These are phyloP conservation scores for Melanargia galathea DNA, from an alignment of 2,888 invertebrate genomes.

Conservation along the genomic window DNA sequence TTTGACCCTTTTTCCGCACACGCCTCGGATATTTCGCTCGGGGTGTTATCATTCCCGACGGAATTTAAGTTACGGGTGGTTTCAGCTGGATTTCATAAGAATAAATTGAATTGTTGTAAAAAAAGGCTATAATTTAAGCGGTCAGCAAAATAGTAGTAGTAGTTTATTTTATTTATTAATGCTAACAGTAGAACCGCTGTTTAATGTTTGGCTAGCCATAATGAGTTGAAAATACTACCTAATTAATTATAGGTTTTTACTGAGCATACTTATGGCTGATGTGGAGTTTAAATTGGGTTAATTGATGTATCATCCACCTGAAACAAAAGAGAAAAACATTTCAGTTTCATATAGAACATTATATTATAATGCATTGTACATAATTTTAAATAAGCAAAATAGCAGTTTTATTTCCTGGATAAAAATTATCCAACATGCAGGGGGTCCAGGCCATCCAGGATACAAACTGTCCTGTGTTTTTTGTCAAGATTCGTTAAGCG, in stretches of 20 bases:
- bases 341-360: background rate
- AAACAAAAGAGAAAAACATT: constrained; percentile 56
- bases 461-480: too few relatives aligned
- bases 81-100: too few relatives aligned
- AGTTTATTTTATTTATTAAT: background rate
- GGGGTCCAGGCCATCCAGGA: too few relatives aligned
- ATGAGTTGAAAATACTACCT: background rate
- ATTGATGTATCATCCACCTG: constrained; percentile 64
- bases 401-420: too few relatives aligned
- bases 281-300: background rate
- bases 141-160: too few relatives aligned
- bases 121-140: too few relatives aligned
- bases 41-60: background rate
- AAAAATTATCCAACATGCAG: too few relatives aligned
- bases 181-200: background rate
- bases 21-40: background rate
- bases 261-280: background rate
- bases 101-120: background rate
- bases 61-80: too few relatives aligned
- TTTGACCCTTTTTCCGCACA: background rate
- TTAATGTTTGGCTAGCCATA: background rate
- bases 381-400: too few relatives aligned
- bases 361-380: too few relatives aligned
- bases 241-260: background rate
- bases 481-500: too few relatives aligned